phyloP scores from a whole-genome alignment of 2,797 vertebrate genomes.

The Fundulus diaphanus region DNA sequence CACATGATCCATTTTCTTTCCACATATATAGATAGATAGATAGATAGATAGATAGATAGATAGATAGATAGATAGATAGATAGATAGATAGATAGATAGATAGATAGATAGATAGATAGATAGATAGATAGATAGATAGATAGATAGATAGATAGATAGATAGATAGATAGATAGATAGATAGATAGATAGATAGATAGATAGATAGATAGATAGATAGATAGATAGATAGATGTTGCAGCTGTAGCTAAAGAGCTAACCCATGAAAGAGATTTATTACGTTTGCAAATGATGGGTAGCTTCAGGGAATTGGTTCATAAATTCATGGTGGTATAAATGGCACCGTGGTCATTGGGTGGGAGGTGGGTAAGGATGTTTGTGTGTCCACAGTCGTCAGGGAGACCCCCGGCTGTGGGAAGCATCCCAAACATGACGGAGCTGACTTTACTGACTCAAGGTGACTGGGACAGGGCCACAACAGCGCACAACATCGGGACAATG shows the following conservation, averaged over 20 bases:
- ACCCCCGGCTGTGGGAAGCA: conserved; percentile 79
- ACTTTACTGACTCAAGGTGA: conserved; percentile 80
- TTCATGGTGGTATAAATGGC: not conserved
- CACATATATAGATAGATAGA: too few species aligned
- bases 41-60: too few species aligned
- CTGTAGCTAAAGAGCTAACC: not conserved
- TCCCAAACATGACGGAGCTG: conserved; percentile 74
- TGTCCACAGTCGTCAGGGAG: conserved; percentile 69
- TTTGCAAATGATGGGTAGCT: not conserved
- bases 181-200: too few species aligned
- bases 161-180: too few species aligned
- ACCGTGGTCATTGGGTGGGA: not conserved
- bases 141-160: too few species aligned
- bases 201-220: too few species aligned
- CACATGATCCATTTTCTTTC: not conserved
- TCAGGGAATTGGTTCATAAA: not conserved
- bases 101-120: too few species aligned
- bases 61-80: too few species aligned
- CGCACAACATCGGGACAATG: conserved; percentile 73
- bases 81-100: too few species aligned
- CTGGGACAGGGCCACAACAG: conserved; percentile 59
- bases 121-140: too few species aligned
- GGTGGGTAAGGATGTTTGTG: conserved; percentile 10
- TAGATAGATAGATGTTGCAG: too few species aligned
- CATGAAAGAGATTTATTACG: not conserved